Conservation (phyloP, 2,888 invertebrate genomes). For the Caenorhabditis virilis region DNA sequence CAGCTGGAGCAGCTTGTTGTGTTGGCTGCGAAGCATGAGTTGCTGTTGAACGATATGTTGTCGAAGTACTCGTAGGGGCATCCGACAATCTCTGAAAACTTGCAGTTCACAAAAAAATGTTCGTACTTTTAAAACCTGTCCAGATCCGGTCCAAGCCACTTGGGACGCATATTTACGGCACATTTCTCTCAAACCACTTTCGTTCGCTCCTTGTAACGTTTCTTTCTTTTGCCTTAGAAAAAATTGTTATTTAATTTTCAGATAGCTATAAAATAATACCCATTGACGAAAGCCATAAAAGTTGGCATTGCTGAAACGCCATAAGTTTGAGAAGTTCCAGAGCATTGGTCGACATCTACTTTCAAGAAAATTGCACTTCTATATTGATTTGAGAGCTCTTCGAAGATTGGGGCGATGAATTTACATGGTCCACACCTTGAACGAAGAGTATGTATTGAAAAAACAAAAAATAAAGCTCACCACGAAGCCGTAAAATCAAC, state of each 20-base stretch:
- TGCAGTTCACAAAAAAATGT: no score
- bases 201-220: constrained; percentile 29
- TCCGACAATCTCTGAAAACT: constrained; percentile 13
- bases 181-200: constrained; percentile 20
- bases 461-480: constrained; percentile 3
- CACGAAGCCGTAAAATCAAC: constrained; percentile 34
- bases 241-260: not conserved
- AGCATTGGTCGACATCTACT: constrained; percentile 83
- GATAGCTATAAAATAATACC: constrained; percentile 35
- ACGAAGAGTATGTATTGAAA: no score
- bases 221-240: constrained; percentile 13
- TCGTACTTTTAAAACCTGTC: constrained; percentile 9
- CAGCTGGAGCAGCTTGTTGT: not conserved
- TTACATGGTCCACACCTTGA: constrained; percentile 93
- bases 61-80: not conserved
- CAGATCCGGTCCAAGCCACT: constrained; percentile 16
- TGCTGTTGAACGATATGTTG: not conserved
- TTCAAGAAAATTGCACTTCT: constrained; percentile 82
- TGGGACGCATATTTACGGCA: constrained; percentile 18
- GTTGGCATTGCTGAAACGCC: constrained; percentile 97
- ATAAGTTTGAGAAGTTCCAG: constrained; percentile 77
- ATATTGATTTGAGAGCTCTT: constrained; percentile 84
- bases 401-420: constrained; percentile 88
- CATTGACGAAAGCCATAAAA: constrained; percentile 87
- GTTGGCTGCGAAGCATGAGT: not conserved